phyloP scores from a whole-genome alignment of 2,888 invertebrate species.

The Dynastes maya region DNA sequence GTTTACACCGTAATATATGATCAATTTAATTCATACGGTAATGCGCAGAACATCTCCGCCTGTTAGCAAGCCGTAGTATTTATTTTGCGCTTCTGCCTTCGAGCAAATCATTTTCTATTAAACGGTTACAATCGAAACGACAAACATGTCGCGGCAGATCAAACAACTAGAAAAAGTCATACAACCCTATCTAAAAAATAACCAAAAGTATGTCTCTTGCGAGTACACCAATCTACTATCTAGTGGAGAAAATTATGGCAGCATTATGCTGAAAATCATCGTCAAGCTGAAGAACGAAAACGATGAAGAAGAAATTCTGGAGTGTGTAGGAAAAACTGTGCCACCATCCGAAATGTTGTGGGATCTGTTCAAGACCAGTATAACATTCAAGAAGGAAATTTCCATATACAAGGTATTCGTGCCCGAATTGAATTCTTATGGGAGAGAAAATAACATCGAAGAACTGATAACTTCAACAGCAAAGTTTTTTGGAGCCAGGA shows the following conservation, averaged over 20 bases:
- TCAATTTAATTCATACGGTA: too few species aligned
- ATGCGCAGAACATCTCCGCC: too few species aligned
- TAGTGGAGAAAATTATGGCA: conserved; percentile 76
- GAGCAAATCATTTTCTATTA: too few species aligned
- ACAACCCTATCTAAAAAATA: conserved; percentile 23
- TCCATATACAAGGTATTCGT: conserved; percentile 71
- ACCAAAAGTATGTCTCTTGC: conserved; percentile 55
- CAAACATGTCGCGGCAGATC: conserved; percentile 1
- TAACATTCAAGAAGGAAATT: conserved; percentile 73
- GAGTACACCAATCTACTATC: conserved; percentile 68
- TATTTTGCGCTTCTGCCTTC: too few species aligned
- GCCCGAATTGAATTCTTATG: conserved; percentile 69
- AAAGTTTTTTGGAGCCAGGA: conserved; percentile 71
- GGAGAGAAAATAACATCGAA: conserved; percentile 68
- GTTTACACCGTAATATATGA: too few species aligned
- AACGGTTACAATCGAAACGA: not conserved
- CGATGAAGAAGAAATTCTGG: conserved; percentile 62
- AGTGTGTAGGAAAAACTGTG: conserved; percentile 72
- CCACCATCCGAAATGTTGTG: conserved; percentile 71
- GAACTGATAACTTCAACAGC: conserved; percentile 63
- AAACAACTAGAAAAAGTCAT: conserved; percentile 60
- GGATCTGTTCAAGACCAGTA: conserved; percentile 70
- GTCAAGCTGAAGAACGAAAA: conserved; percentile 56
- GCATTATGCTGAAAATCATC: conserved; percentile 70
- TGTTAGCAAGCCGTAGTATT: too few species aligned